Evolutionary conservation across 2,888 invertebrate species (phyloP), one percentile per base, ranked within the genome.

Genomic region (Aethes cnicana): DNA sequence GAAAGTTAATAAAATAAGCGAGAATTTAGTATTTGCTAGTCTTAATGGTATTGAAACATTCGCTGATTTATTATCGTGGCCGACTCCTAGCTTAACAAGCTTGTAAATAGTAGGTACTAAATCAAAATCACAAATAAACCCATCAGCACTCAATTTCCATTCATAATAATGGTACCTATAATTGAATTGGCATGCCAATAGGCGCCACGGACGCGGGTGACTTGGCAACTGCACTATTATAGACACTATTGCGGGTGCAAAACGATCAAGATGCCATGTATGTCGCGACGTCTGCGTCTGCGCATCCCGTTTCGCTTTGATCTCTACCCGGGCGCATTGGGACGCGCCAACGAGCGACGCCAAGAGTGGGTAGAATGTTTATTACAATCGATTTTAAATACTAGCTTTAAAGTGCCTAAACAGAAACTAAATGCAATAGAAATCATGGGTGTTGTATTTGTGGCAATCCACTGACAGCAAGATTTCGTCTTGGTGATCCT

Each of bases 221-320:
- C 28, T 9, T 48, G 33, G 17, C 43, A 25, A 39, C 52, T 32
- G 39, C 25, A 16, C 52, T 32, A 52, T 46, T 52, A 25, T 46
- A 52, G 52, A 12, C 44, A 39, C 46, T 52, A 52, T 52, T 37
- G 39, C 52, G 25, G 46, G 20, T 11, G 52, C 52, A 52, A 52
- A 46, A 52, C 37, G 52, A 52, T 46, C 52, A 52, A 52, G 46
- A 52, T 52, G 36, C 16, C 26, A 36, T 37, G 54, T 32, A 64
- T 72, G 77, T 68, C 77, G 78, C 77, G 81, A 81, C 82, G 82
- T 81, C n/a, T n/a, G n/a, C 82, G 86, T 86, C 86, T 85, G 86
- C 85, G 85, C 83, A 86, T 85, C 84, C 81, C 84, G 77, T 68
- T n/a, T n/a, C 76, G 71, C 67, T 67, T 52, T 52, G 52, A 52